Conservation (phyloP, 2,797 vertebrate genomes). For the Coilia nasus region DNA sequence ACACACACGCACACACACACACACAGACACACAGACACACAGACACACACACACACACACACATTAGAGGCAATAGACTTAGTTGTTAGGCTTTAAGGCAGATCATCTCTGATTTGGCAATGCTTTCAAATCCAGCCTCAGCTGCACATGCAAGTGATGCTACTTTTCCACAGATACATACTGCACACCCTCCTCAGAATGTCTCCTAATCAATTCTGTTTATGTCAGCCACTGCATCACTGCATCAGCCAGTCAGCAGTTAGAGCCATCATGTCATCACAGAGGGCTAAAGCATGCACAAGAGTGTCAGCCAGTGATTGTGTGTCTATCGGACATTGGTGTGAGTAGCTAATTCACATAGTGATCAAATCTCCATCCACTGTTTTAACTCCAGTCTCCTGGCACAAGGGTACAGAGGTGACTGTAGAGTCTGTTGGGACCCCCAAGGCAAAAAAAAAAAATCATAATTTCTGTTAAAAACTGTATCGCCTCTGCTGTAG, state of each 20-base stretch:
- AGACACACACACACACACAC: neutral
- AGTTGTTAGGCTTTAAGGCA: too few species aligned
- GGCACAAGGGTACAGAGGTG: too few species aligned
- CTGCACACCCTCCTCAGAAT: neutral
- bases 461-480: too few species aligned
- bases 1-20: neutral
- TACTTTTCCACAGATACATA: neutral
- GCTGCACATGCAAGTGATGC: constrained; percentile 28
- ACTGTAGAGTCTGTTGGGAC: too few species aligned
- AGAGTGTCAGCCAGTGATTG: neutral
- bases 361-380: neutral
- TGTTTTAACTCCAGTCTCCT: neutral
- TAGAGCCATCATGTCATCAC: neutral
- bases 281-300: neutral
- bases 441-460: too few species aligned
- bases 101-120: too few species aligned
- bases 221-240: neutral
- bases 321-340: too few species aligned
- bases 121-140: constrained; percentile 7
- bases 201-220: neutral
- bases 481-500: too few species aligned
- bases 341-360: neutral
- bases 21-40: neutral
- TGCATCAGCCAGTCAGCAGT: neutral
- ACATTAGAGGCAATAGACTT: too few species aligned